phyloP scores from a whole-genome alignment of 2,888 invertebrate genomes.

The Uropetala carovei region DNA sequence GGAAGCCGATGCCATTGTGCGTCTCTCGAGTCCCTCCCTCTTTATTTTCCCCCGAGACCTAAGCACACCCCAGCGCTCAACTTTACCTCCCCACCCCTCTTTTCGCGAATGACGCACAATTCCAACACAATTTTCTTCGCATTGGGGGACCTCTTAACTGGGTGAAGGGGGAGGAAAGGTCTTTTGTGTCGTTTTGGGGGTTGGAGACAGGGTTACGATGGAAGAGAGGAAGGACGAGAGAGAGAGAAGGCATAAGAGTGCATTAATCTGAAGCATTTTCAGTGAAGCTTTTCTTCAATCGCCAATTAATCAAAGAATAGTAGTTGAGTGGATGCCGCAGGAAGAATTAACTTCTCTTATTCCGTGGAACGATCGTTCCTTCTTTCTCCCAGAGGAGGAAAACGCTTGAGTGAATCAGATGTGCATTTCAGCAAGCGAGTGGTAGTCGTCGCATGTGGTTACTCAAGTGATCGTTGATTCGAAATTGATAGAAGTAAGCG shows the following conservation, averaged over 20 bases:
- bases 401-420: background rate
- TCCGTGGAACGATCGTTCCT: background rate
- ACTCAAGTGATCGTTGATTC: background rate
- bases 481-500: too few relatives aligned
- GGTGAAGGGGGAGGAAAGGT: background rate
- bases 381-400: background rate
- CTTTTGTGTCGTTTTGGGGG: background rate
- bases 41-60: background rate
- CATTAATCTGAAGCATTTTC: background rate
- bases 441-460: background rate
- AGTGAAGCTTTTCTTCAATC: background rate
- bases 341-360: background rate
- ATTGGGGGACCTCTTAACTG: background rate
- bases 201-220: background rate
- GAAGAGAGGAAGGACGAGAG: background rate
- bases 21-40: background rate
- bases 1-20: too few relatives aligned
- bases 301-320: background rate
- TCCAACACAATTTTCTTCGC: constrained; percentile 10
- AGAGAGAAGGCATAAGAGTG: background rate
- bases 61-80: background rate
- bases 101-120: constrained; percentile 16
- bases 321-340: background rate
- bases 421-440: background rate
- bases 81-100: background rate